Conservation (phyloP, 2,113 vertebrate genomes). For the Melanerpes aurifrons region DNA sequence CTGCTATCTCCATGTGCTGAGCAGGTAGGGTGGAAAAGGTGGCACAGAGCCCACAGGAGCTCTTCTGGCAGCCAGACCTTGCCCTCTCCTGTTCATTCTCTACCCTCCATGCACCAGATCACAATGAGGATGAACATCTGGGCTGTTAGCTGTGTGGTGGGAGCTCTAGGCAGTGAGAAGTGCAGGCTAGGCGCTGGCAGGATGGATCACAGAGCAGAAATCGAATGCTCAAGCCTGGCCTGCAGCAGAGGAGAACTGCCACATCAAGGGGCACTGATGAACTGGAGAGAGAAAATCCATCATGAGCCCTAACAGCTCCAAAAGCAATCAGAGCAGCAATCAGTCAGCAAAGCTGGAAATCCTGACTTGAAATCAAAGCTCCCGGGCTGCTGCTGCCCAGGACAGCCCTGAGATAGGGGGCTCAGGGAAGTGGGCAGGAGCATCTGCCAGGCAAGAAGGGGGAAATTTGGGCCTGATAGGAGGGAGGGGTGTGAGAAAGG, state of each 20-base stretch:
- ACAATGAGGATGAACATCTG: neutral
- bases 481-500: neutral
- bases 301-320: neutral
- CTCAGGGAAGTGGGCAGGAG: neutral
- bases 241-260: neutral
- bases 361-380: neutral
- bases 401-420: neutral
- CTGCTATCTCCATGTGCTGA: neutral
- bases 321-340: neutral
- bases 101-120: accelerated
- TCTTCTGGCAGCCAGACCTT: neutral
- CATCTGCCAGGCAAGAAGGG: neutral
- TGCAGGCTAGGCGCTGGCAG: neutral
- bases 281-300: neutral
- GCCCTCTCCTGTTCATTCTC: neutral
- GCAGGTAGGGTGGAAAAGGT: neutral
- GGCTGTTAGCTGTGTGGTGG: accelerated
- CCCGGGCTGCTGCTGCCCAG: neutral
- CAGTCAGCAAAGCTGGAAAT: neutral
- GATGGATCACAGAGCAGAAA: neutral
- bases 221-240: accelerated
- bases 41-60: neutral
- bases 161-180: neutral
- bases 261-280: neutral
- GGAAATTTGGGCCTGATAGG: neutral